A percentile compares a stretch with the other conserved stretches of the same genome.
phyloP scores from a whole-genome alignment of 2,113 vertebrate genomes.

The Equus przewalskii region DNA sequence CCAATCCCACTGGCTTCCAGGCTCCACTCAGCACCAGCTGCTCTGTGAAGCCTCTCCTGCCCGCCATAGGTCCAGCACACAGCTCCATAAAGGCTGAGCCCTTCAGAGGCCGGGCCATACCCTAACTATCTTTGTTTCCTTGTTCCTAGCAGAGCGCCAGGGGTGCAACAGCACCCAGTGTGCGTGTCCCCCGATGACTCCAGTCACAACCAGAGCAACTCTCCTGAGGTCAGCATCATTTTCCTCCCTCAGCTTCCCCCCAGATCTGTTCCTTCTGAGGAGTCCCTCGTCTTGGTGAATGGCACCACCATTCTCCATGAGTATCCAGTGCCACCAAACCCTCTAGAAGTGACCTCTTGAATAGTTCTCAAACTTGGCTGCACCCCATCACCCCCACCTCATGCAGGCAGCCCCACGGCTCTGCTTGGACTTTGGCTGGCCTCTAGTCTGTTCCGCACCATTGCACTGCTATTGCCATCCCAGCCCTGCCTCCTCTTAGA shows the following conservation, averaged over 20 bases:
- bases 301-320: rapidly evolving
- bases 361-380: neutral
- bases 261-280: neutral
- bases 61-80: neutral
- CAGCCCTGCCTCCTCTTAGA: neutral
- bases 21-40: neutral
- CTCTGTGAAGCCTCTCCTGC: neutral
- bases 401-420: neutral
- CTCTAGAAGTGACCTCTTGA: neutral
- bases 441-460: neutral
- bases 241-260: neutral
- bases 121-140: neutral
- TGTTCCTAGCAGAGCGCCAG: neutral
- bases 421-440: too few species aligned
- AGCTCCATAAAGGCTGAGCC: neutral
- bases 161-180: rapidly evolving
- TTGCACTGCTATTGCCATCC: too few species aligned
- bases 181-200: neutral
- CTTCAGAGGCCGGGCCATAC: neutral
- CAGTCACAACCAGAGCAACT: neutral
- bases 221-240: neutral
- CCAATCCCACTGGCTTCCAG: too few species aligned
- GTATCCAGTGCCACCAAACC: neutral
- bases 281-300: neutral
- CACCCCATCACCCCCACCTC: rapidly evolving